Percentiles rank a stretch among this genome's conserved stretches.
These are phyloP conservation scores for Calameuta filiformis DNA, from an alignment of 2,888 invertebrate species.

Conservation along the genomic window DNA sequence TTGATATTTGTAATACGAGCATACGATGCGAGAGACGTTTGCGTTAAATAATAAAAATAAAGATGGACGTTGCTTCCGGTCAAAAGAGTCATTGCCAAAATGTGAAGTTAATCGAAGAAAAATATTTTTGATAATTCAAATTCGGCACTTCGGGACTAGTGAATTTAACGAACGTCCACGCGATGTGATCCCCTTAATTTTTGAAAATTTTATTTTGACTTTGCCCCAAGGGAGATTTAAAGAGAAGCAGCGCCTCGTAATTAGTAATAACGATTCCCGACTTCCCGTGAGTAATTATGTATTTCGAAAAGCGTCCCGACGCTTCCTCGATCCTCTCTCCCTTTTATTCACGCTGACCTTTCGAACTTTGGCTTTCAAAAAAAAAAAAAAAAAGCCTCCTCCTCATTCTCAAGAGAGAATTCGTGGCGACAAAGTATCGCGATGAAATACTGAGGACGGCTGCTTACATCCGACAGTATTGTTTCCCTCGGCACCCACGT, in stretches of 20 bases:
- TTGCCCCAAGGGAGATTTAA: not conserved
- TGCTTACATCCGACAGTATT: slow-evolving; percentile 17
- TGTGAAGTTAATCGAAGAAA: too few species aligned
- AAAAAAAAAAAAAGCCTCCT: not conserved
- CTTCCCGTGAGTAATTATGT: not conserved
- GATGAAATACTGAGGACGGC: slow-evolving; percentile 22
- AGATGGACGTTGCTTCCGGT: not conserved
- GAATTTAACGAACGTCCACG: too few species aligned
- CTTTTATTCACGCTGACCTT: not conserved
- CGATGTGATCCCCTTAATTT: too few species aligned
- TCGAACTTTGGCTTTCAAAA: not conserved
- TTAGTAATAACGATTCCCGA: not conserved
- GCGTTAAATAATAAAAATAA: not conserved
- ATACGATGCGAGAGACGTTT: not conserved
- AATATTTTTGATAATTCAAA: too few species aligned
- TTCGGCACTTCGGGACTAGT: too few species aligned
- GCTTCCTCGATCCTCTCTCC: not conserved
- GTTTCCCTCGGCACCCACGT: slow-evolving; percentile 24
- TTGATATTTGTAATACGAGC: not conserved
- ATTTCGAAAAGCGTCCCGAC: not conserved
- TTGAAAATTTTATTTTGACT: too few species aligned
- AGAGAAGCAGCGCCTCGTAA: not conserved
- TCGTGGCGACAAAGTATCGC: slow-evolving; percentile 19
- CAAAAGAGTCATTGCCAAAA: too few species aligned
- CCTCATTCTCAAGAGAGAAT: not conserved